Percentiles rank a stretch among this genome's conserved stretches.
phyloP scores from a whole-genome alignment of 2,113 vertebrate species.

The Sylvilagus bachmani region DNA sequence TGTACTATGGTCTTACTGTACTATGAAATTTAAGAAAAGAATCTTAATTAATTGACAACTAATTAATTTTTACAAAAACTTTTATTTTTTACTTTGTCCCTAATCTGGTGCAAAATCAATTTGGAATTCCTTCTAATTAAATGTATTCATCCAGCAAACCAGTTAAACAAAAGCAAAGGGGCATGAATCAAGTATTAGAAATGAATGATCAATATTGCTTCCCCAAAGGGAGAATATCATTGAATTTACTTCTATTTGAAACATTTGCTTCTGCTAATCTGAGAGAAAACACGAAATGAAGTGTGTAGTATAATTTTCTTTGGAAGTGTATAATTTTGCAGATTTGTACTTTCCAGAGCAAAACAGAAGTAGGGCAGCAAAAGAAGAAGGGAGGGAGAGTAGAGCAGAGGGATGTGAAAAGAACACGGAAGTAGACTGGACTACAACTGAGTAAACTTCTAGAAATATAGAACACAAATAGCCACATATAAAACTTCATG shows the following conservation, averaged over 20 bases:
- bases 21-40: conserved; percentile 18
- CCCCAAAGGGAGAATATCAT: background rate
- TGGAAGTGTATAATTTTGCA: background rate
- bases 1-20: background rate
- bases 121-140: conserved; percentile 33
- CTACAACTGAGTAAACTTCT: background rate
- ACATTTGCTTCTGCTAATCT: conserved; percentile 46
- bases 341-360: conserved; percentile 1
- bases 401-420: background rate
- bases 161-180: conserved; percentile 26
- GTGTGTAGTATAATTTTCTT: background rate
- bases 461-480: background rate
- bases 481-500: conserved; percentile 12
- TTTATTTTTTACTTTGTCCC: background rate
- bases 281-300: conserved; percentile 25
- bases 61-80: conserved; percentile 23
- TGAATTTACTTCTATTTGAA: conserved; percentile 60
- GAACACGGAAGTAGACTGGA: background rate
- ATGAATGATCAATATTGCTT: conserved; percentile 25
- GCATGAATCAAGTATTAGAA: background rate
- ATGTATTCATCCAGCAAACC: background rate
- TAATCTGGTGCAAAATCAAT: conserved; percentile 28
- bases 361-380: background rate
- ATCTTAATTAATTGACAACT: background rate
- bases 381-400: too few relatives aligned